Evolutionary conservation across 2,797 vertebrate genomes (phyloP).

Genomic region (Gambusia yucatana): DNA sequence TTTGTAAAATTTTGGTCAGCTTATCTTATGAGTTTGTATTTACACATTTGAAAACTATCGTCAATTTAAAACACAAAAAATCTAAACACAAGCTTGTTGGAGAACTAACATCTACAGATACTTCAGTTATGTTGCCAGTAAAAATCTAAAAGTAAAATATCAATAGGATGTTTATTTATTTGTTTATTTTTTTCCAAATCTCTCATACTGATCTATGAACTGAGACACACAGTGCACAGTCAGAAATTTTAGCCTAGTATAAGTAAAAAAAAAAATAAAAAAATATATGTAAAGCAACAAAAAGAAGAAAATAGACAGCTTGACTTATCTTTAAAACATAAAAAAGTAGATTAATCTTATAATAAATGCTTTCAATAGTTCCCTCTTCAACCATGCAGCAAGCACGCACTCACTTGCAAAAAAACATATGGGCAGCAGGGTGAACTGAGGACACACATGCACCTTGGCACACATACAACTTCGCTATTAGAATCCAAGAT

Average conservation of each 20-base stretch:
- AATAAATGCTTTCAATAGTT: conserved; percentile 72
- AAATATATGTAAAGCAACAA: conserved; percentile 53
- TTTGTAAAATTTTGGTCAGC: background rate
- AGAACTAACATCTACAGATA: background rate
- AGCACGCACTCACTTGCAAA: conserved; percentile 82
- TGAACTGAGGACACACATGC: conserved; percentile 84
- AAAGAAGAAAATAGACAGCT: conserved; percentile 61
- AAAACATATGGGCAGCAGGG: conserved; percentile 84
- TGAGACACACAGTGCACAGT: conserved; percentile 51
- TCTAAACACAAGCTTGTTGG: background rate
- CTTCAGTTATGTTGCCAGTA: conserved; percentile 42
- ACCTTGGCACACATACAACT: conserved; percentile 84
- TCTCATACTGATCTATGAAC: conserved; percentile 5
- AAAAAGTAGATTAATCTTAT: conserved; percentile 55
- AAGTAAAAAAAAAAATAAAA: conserved; percentile 49
- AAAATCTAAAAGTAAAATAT: background rate
- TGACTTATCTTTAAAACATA: conserved; percentile 40
- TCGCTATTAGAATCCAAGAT: conserved; percentile 84
- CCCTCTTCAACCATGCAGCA: conserved; percentile 60
- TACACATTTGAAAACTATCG: background rate
- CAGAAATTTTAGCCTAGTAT: conserved; percentile 63
- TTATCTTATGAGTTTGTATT: background rate
- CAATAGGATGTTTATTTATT: background rate
- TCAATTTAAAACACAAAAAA: background rate
- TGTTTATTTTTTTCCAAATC: background rate